These are phyloP conservation scores for Colletes collaris DNA, from an alignment of 2,888 invertebrate species.

Conservation along the genomic window DNA sequence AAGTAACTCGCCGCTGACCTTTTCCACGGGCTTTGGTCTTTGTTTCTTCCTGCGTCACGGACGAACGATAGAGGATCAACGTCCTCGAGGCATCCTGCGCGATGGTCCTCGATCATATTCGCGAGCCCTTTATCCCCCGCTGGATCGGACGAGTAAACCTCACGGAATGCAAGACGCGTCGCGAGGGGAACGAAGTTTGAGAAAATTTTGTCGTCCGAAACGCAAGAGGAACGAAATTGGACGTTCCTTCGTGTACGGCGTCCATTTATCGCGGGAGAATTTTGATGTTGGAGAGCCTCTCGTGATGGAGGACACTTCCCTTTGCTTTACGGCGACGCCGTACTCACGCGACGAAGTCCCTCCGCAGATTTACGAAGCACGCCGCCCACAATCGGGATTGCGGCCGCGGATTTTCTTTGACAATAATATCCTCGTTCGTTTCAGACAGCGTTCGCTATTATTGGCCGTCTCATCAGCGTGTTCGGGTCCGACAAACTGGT, in stretches of 20 bases:
- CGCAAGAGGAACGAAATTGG: slow-evolving; percentile 17
- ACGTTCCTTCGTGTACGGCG: slow-evolving; percentile 17
- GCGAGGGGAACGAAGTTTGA: slow-evolving; percentile 22
- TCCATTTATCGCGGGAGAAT: slow-evolving; percentile 52
- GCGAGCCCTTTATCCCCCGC: slow-evolving; percentile 29
- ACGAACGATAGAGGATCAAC: slow-evolving; percentile 23
- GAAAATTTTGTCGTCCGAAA: slow-evolving; percentile 10
- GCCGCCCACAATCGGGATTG: not conserved
- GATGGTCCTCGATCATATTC: slow-evolving; percentile 47
- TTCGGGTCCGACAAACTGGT: not conserved
- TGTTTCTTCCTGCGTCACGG: slow-evolving; percentile 4
- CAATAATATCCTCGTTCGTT: not conserved
- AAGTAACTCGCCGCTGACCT: not conserved
- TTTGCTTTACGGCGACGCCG: slow-evolving; percentile 32
- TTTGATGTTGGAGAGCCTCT: slow-evolving; percentile 44
- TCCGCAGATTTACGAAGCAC: not conserved
- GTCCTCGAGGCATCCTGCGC: not conserved
- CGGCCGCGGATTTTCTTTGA: slow-evolving; percentile 14
- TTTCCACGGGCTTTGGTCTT: not conserved
- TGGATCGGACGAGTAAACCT: slow-evolving; percentile 24
- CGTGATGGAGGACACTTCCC: slow-evolving; percentile 41
- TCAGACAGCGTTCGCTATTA: slow-evolving; percentile 2
- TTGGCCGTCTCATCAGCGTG: slow-evolving; percentile 4
- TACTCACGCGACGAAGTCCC: not conserved
- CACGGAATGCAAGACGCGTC: not conserved